These are phyloP conservation scores for Parotocinclus haroldoi DNA, from an alignment of 2,797 vertebrate genomes.

Conservation along the genomic window DNA sequence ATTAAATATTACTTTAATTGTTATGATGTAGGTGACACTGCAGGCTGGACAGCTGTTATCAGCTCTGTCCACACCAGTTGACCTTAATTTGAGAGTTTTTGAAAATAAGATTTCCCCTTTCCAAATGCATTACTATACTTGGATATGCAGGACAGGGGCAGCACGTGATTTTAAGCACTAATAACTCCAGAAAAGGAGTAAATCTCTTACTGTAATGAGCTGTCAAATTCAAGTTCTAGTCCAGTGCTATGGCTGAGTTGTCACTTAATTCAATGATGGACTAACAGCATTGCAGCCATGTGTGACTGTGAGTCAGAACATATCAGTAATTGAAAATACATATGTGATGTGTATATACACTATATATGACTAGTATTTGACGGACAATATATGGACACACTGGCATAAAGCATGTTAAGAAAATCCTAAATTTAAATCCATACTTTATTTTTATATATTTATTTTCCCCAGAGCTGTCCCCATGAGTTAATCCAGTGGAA, in stretches of 20 bases:
- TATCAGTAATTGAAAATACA: too few relatives aligned
- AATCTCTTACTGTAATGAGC: conserved; percentile 67
- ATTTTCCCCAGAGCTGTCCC: conserved; percentile 8
- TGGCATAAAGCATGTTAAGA: neutral
- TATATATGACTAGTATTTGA: neutral
- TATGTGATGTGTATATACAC: neutral
- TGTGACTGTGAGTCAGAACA: conserved; percentile 9
- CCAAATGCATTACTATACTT: conserved; percentile 61
- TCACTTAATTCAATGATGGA: conserved; percentile 44
- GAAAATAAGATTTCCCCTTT: conserved; percentile 64
- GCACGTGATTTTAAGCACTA: conserved; percentile 59
- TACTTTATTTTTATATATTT: too few relatives aligned
- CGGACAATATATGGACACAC: neutral
- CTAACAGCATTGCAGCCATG: conserved; percentile 37
- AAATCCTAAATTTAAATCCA: neutral
- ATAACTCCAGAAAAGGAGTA: conserved; percentile 60
- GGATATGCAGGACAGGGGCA: conserved; percentile 56
- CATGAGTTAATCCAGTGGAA: conserved; percentile 38
- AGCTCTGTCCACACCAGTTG: conserved; percentile 72
- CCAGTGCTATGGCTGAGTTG: conserved; percentile 43
- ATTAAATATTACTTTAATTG: conserved; percentile 48
- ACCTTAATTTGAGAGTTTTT: conserved; percentile 70
- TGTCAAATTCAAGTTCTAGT: conserved; percentile 57
- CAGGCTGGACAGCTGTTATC: conserved; percentile 75
- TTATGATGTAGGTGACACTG: conserved; percentile 66